Percentiles rank a stretch among this genome's conserved stretches.
Conservation (phyloP, 2,113 vertebrate genomes). For the Ceratotherium simum region DNA sequence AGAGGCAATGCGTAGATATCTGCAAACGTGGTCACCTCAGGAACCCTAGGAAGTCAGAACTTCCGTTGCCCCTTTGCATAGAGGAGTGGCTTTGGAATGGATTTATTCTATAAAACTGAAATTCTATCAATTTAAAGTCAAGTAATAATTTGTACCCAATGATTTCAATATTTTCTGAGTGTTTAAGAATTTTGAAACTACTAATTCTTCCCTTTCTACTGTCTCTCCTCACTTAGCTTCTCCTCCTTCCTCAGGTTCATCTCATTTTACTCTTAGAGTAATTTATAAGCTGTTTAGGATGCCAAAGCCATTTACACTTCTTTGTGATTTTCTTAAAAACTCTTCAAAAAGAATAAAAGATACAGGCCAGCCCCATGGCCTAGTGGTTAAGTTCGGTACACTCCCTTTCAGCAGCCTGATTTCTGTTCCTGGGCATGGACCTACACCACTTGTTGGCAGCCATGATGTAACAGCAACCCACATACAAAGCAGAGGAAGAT, state of each 20-base stretch:
- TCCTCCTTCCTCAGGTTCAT: neutral
- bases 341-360: neutral
- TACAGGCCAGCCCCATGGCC: too few species aligned
- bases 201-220: neutral
- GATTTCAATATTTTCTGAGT: neutral
- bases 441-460: too few species aligned
- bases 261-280: neutral
- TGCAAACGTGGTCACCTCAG: accelerated
- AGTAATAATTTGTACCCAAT: neutral
- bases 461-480: too few species aligned
- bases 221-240: neutral
- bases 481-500: too few species aligned
- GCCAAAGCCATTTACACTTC: neutral
- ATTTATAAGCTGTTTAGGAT: neutral
- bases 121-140: neutral
- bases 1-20: too few species aligned
- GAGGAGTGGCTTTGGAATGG: neutral
- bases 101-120: neutral
- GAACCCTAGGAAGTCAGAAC: neutral
- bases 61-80: neutral
- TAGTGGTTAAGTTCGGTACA: too few species aligned
- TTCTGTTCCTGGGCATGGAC: too few species aligned
- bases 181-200: neutral
- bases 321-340: neutral
- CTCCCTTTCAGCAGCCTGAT: too few species aligned